phyloP scores from a whole-genome alignment of 2,888 invertebrate species.

The Andrena bucephala region DNA sequence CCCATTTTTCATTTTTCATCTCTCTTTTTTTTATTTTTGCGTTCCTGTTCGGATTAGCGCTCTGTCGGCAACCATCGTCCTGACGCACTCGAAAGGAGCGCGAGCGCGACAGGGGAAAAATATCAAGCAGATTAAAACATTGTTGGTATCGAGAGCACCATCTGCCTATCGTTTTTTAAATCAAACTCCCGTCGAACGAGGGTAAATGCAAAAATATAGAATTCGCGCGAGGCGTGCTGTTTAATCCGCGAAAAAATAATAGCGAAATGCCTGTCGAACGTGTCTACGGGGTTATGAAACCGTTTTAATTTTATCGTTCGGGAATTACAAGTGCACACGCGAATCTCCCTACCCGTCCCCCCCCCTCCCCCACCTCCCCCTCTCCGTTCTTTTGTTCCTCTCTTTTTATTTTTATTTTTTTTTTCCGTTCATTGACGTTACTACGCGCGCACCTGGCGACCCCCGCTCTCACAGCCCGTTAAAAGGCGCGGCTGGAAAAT shows the following conservation, averaged over 20 bases:
- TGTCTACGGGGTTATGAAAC: conserved; percentile 7
- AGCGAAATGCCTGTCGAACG: neutral
- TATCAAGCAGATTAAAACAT: conserved; percentile 15
- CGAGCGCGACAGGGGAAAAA: conserved; percentile 5
- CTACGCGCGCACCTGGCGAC: conserved; percentile 37
- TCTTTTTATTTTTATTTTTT: neutral
- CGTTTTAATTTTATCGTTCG: conserved; percentile 7
- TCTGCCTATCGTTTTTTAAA: conserved; percentile 30
- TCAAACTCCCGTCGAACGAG: conserved; percentile 11
- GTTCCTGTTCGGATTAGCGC: conserved; percentile 15
- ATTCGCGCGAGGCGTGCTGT: conserved; percentile 9
- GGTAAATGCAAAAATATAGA: neutral
- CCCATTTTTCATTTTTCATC: no score
- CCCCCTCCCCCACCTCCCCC: no score
- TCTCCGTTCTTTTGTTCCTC: neutral
- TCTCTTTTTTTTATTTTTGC: neutral
- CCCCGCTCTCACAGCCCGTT: conserved; percentile 41
- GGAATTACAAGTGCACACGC: neutral
- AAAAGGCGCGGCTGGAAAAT: conserved; percentile 54
- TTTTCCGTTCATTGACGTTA: conserved; percentile 12
- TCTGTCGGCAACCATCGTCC: conserved; percentile 11
- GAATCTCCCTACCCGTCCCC: neutral
- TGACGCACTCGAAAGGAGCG: conserved; percentile 25
- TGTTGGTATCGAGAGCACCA: conserved; percentile 22
- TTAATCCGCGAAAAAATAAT: neutral